Evolutionary conservation across 2,797 vertebrate species (phyloP).

Genomic region (Oreochromis grahami): DNA sequence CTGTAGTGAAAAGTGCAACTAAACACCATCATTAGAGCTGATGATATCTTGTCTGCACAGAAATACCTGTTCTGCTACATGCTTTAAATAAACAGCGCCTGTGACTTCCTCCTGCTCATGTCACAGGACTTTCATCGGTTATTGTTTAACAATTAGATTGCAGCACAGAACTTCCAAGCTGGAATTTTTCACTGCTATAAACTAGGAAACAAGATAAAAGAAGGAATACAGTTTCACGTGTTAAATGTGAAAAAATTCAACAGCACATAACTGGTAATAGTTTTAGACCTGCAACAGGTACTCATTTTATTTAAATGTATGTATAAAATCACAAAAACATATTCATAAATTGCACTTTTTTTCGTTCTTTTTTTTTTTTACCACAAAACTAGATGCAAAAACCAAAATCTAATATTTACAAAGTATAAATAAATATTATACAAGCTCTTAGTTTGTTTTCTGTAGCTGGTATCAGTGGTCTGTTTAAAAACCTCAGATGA

Average conservation of each 20-base stretch:
- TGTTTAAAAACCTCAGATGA: background rate
- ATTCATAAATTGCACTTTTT: background rate
- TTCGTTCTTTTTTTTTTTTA: too few species aligned
- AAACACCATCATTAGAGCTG: background rate
- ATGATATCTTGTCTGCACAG: background rate
- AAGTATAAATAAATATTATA: background rate
- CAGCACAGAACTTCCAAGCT: background rate
- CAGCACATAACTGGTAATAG: background rate
- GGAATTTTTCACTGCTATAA: background rate
- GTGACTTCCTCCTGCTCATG: conserved; percentile 16
- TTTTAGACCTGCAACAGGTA: background rate
- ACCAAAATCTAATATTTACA: background rate
- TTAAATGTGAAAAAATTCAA: background rate
- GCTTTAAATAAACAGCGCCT: background rate
- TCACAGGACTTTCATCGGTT: background rate
- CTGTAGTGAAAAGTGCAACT: background rate
- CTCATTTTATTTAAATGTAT: background rate
- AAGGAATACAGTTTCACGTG: fast-evolving
- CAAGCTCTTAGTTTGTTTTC: background rate
- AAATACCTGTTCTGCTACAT: conserved; percentile 1
- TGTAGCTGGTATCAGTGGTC: background rate
- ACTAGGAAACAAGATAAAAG: background rate
- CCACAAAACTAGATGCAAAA: background rate
- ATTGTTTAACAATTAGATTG: background rate
- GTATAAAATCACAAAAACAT: background rate